Base-by-base conservation (phyloP, 2,113 vertebrate species). In the Hemicordylus capensis region DNA sequence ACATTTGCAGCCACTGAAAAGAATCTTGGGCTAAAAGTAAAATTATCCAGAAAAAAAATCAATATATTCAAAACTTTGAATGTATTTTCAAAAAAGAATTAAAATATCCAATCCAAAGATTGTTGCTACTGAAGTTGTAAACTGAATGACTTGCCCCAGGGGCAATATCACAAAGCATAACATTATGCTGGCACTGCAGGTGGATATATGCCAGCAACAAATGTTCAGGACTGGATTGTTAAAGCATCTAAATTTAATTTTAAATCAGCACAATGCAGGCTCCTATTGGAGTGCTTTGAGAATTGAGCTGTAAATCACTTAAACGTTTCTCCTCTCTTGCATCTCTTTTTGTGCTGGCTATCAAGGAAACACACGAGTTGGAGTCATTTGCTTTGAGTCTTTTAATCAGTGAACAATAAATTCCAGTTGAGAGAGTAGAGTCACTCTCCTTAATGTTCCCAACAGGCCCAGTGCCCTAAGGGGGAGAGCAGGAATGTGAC, bases 381-480 rank as follows among this genome's bases (percentile, higher is more conserved):
- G 42, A 82, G 34, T 83, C 58, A 77, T 90, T 87, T 86, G 77
- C 31, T 42, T n/a, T 48, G 22, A 69, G 61, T 63, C 84, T 86
- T 17, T 44, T 72, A 85, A 79, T 76, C 86, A 87, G 84, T 46
- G 17, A 81, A 74, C 69, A 85, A 66, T 84, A 63, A 87, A 90
- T 92, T 92, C 58, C 39, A 90, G 34, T 46, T 76, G 61, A 76
- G 67, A 87, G 81, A 3, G 7, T 37, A 5, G 9, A 76, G 42
- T 84, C 81, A 86, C 34, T 64, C 51, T 72, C 31, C 83, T 93
- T 88, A 28, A 89, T 84, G 26, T 87, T 92, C 85, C 85, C 54
- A 42, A 74, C 81, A 75, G 59, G 75, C 58, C 42, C 48, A 72
- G 44, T 54, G 19, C 66, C 64, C 54, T 85, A 59, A 84, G 54